Evolutionary conservation across 2,888 invertebrate genomes (phyloP), one percentile per base, ranked within the genome.

Genomic region (Amblyteles armatorius): DNA sequence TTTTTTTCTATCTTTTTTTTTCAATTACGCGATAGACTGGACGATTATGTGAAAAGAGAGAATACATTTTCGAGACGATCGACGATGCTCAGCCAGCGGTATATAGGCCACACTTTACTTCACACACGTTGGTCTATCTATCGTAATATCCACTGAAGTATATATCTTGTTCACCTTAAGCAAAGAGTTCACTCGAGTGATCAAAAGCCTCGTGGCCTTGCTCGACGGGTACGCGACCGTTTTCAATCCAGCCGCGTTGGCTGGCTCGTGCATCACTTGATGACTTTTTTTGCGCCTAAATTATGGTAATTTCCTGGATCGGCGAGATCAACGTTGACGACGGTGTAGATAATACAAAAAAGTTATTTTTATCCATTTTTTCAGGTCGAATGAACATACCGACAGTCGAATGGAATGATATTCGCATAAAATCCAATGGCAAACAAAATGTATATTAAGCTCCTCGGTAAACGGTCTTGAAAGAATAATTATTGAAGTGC

Each of bases 171-270:
- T 68, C 72, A 68, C 77, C 65, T 36, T 68, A 84, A 77, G 73
- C 60, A 73, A 77, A 80, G 80, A 60, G 74, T 80, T 80, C 84
- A 81, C 73, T 84, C 80, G 80, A 77, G 63, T 81, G 80, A 84
- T 84, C 77, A 84, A 84, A 81, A 84, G 84, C 80, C 36, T 57
- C 57, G 71, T 73, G 68, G 67, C 79, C 72, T 84, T 68, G 80
- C 72, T 76, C 22, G 22, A 57, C 57, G 57, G 22, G 57, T 40
- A 40, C 60, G 67, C 55, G 72, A 77, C 72, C 72, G 57, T 76
- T 81, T 80, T 84, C 50, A 81, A 78, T 81, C 68, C 52, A 52
- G 67, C 19, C 50, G 11, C 57, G 26, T 57, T 57, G 13, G 57
- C 19, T 60, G 19, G 40, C 78, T 78, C 60, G 29, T 44, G 19